Evolutionary conservation across 1,140 invertebrate species (phyloP), one percentile per base, ranked within the genome.

Genomic region (Drosophila bocqueti): DNA sequence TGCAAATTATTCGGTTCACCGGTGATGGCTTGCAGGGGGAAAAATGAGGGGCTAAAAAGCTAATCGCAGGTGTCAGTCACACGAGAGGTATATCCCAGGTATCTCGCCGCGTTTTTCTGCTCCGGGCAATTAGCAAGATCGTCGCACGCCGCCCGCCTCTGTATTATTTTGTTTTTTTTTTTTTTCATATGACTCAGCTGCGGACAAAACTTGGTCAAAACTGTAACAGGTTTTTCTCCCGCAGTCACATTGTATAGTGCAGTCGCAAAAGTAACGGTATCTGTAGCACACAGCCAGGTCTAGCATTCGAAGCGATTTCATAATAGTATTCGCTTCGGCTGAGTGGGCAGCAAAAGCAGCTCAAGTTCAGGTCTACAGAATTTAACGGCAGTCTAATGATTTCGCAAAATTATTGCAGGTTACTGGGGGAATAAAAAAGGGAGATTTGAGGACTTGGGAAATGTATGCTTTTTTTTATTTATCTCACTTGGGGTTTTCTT

Each of bases 51-150:
- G 40, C 59, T 52, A 66, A 64, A 61, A 69, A 71, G 74, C 84
- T 84, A 89, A 89, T 89, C 84, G 84, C 81, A 78, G 79, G 84
- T 89, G 84, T 89, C 84, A 89, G 76, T 89, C 84, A 89, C 84
- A 84, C 83, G 75, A 76, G 75, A 67, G 50, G 65, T 46, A 45
- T 49, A 29, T 57, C 61, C 59, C 63, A 45, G 61, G 47, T 47
- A 57, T 66, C 54, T 49, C 47, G 61, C 54, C 46, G 55, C 36
- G 29, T 16, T 29, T 43, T 42, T 73, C 54, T 60, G 59, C 40
- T 42, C 71, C 65, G 36, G 57, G 45, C 84, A 89, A 89, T 89
- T 83, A 89, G 73, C 74, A 68, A 79, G 59, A 89, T 66, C 84
- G 64, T 72, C 84, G 83, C 83, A 83, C 65, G 83, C 76, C 80